A percentile compares a stretch with the other conserved stretches of the same genome.
Evolutionary conservation across 2,797 vertebrate species (phyloP).

Genomic region (Capromys pilorides): DNA sequence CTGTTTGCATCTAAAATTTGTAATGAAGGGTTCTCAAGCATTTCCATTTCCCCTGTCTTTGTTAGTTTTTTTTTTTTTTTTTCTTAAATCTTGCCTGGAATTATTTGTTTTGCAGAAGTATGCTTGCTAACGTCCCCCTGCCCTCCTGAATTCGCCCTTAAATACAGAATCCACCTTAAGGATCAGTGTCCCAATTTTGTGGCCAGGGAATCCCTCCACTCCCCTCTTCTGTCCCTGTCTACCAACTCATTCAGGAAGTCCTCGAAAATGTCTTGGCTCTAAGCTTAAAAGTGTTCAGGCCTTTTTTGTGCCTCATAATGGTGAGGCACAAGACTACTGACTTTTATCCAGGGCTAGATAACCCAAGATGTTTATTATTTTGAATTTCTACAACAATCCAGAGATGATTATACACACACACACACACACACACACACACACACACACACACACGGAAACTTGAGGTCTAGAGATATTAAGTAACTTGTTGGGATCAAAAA

Average conservation of each 20-base stretch:
- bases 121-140: not conserved
- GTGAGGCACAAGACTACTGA: too few species aligned
- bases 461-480: not conserved
- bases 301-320: too few species aligned
- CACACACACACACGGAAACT: not conserved
- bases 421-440: not conserved
- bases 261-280: too few species aligned
- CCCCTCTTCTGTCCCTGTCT: too few species aligned
- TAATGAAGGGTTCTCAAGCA: slow-evolving; percentile 54
- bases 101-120: slow-evolving; percentile 62
- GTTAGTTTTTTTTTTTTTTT: not conserved
- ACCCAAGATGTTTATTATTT: not conserved
- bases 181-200: slow-evolving; percentile 18
- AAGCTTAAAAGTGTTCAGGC: too few species aligned
- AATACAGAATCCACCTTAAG: slow-evolving; percentile 30
- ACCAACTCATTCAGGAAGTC: too few species aligned
- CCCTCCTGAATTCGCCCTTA: not conserved
- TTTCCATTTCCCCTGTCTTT: slow-evolving; percentile 53
- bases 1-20: slow-evolving; percentile 56
- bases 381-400: slow-evolving; percentile 21
- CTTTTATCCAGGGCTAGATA: not conserved
- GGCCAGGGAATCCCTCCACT: too few species aligned
- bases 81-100: not conserved
- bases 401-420: not conserved
- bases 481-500: not conserved